phyloP scores from a whole-genome alignment of 2,113 vertebrate genomes.

The Misgurnus mizolepis region DNA sequence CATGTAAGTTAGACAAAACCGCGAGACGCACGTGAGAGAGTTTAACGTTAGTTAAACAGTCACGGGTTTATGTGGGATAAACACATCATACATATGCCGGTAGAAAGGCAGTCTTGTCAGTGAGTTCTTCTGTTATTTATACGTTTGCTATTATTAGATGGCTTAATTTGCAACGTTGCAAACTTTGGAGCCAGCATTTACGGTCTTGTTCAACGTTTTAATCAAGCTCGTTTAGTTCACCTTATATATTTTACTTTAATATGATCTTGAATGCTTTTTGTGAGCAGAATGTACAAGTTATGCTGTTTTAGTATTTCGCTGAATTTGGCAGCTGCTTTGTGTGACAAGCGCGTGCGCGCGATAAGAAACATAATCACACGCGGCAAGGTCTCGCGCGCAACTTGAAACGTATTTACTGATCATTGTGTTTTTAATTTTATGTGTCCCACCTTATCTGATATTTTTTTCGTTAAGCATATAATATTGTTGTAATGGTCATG shows the following conservation, averaged over 20 bases:
- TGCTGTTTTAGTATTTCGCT: not conserved
- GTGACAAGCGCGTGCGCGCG: not conserved
- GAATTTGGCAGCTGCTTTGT: not conserved
- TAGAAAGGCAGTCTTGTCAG: constrained; percentile 47
- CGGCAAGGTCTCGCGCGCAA: not conserved
- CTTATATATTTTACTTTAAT: not conserved
- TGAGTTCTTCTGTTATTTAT: constrained; percentile 59
- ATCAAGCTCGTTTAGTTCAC: not conserved
- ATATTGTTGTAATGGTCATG: not conserved
- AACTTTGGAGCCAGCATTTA: constrained; percentile 6
- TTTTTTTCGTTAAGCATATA: not conserved
- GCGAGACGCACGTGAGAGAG: not conserved
- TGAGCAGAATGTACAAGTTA: not conserved
- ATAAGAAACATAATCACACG: not conserved
- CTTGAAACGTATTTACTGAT: not conserved
- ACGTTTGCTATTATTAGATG: constrained; percentile 62
- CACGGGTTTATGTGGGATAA: not conserved
- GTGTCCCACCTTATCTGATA: not conserved
- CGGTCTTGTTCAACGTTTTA: not conserved
- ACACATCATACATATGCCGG: not conserved
- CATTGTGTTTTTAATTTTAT: not conserved
- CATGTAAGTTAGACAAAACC: not conserved
- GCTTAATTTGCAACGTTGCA: constrained; percentile 36
- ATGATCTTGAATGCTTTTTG: not conserved
- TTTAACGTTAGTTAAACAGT: not conserved